A percentile compares a stretch with the other conserved stretches of the same genome.
Conservation (phyloP, 2,797 vertebrate species). For the Sebastes goodei region DNA sequence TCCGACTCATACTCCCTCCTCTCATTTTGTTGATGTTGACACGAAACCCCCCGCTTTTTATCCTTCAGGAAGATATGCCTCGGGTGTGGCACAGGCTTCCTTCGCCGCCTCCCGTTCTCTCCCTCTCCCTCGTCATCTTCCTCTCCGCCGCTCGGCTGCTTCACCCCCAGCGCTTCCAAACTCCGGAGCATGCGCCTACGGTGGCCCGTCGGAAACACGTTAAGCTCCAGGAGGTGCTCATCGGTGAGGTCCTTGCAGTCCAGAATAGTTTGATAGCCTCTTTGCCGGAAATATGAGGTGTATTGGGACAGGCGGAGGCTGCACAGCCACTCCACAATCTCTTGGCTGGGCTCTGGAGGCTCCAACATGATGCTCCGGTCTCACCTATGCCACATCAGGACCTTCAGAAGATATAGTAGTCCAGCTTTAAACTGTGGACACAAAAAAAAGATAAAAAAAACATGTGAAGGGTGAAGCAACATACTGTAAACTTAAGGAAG, state of each 20-base stretch:
- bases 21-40: slow-evolving; percentile 21
- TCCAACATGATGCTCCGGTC: slow-evolving; percentile 79
- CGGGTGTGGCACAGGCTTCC: slow-evolving; percentile 52
- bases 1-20: not conserved
- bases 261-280: slow-evolving; percentile 81
- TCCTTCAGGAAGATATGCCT: slow-evolving; percentile 68
- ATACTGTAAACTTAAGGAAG: not conserved
- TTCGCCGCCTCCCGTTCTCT: not conserved
- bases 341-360: slow-evolving; percentile 63
- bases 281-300: slow-evolving; percentile 75
- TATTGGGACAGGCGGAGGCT: slow-evolving; percentile 90
- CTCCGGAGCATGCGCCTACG: slow-evolving; percentile 91
- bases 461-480: not conserved
- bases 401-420: not conserved
- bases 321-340: slow-evolving; percentile 86
- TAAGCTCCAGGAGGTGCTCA: slow-evolving; percentile 83
- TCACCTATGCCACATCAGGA: slow-evolving; percentile 31
- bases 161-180: slow-evolving; percentile 75
- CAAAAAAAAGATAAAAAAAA: not conserved
- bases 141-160: not conserved
- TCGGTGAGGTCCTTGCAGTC: slow-evolving; percentile 88
- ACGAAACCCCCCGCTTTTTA: slow-evolving; percentile 39
- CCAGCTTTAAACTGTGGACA: slow-evolving; percentile 25
- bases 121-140: slow-evolving; percentile 8
- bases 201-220: slow-evolving; percentile 91